These are phyloP conservation scores for Nerophis lumbriciformis DNA, from an alignment of 2,113 vertebrate species.

Conservation along the genomic window DNA sequence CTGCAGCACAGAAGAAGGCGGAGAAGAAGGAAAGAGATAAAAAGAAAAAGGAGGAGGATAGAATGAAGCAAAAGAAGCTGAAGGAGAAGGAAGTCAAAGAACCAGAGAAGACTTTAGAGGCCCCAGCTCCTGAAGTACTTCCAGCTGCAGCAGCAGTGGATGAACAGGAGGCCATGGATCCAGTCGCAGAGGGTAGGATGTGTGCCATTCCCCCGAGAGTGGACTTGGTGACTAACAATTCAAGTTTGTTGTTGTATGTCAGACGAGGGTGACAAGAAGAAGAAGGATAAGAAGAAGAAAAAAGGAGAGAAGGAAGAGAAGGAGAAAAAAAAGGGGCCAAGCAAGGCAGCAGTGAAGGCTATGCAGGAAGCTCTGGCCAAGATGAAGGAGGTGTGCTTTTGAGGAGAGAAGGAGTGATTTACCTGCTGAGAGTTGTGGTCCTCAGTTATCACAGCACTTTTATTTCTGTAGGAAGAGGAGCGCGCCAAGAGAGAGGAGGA, in stretches of 20 bases:
- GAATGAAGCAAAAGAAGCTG: constrained; percentile 66
- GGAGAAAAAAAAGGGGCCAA: constrained; percentile 95
- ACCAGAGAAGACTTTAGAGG: constrained; percentile 34
- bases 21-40: constrained; percentile 95
- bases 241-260: neutral
- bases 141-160: constrained; percentile 39
- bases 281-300: constrained; percentile 95
- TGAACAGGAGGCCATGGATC: constrained; percentile 74
- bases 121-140: constrained; percentile 28
- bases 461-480: constrained; percentile 79
- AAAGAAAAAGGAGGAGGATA: constrained; percentile 88
- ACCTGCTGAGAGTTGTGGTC: neutral
- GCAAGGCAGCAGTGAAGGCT: constrained; percentile 93
- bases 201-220: neutral
- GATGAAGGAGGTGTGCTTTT: constrained; percentile 80
- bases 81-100: constrained; percentile 65
- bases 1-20: constrained; percentile 94
- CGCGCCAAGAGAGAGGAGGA: constrained; percentile 86
- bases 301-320: constrained; percentile 80
- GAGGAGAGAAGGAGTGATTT: neutral
- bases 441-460: neutral
- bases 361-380: constrained; percentile 95
- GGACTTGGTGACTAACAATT: neutral
- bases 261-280: constrained; percentile 88
- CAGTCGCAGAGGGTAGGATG: constrained; percentile 75